Conservation (phyloP, 2,888 invertebrate species). For the Drosophila hamatofila region DNA sequence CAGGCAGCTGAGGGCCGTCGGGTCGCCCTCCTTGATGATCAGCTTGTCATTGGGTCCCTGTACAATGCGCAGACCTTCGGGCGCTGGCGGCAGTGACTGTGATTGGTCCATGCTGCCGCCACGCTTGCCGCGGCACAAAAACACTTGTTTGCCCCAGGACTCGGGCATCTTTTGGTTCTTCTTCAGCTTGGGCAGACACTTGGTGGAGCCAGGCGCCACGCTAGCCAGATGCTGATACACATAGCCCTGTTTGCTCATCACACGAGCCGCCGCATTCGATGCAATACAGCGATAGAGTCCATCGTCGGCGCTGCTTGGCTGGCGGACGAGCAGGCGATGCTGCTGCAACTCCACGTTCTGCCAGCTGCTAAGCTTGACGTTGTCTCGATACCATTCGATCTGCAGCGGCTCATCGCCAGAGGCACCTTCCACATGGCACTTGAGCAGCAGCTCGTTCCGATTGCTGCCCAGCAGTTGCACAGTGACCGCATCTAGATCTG, state of each 20-base stretch:
- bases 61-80: constrained; percentile 64
- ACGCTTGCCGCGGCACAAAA: constrained; percentile 84
- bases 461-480: constrained; percentile 82
- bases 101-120: constrained; percentile 59
- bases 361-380: constrained; percentile 87
- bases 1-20: constrained; percentile 88
- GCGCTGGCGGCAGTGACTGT: constrained; percentile 45
- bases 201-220: constrained; percentile 27
- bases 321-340: constrained; percentile 82
- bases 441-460: constrained; percentile 82
- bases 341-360: constrained; percentile 87
- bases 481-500: constrained; percentile 82
- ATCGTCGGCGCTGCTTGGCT: constrained; percentile 86
- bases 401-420: constrained; percentile 79
- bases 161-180: constrained; percentile 77
- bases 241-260: constrained; percentile 83
- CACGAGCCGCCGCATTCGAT: constrained; percentile 88
- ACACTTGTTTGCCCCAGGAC: constrained; percentile 76
- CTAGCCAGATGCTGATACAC: constrained; percentile 52
- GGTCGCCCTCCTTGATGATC: constrained; percentile 88
- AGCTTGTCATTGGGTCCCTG: constrained; percentile 83
- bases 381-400: constrained; percentile 86
- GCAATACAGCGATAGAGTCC: constrained; percentile 91
- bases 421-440: constrained; percentile 84
- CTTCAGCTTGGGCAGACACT: constrained; percentile 80